A percentile compares a stretch with the other conserved stretches of the same genome.
phyloP scores from a whole-genome alignment of 2,113 vertebrate genomes.

The Corapipo altera region DNA sequence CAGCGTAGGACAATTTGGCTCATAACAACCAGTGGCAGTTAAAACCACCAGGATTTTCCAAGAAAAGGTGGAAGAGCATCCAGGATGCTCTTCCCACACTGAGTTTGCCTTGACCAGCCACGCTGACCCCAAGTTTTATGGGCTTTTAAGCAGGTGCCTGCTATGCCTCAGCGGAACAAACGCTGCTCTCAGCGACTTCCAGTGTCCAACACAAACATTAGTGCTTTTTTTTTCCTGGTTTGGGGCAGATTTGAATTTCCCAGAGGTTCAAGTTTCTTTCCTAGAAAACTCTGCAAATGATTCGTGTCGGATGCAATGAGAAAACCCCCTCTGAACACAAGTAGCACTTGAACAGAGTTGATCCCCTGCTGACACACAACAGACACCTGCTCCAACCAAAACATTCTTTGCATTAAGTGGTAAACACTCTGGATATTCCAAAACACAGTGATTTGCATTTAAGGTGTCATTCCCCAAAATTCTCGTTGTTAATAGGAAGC shows the following conservation, averaged over 20 bases:
- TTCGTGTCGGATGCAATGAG: background rate
- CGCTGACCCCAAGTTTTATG: constrained; percentile 31
- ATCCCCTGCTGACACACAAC: constrained; percentile 36
- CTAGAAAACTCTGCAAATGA: background rate
- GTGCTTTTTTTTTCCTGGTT: background rate
- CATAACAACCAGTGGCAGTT: background rate
- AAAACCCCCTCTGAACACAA: background rate
- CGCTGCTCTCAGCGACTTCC: background rate
- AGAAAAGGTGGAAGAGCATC: background rate
- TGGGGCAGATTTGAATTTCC: background rate
- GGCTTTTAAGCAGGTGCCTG: constrained; percentile 49
- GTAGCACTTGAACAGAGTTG: constrained; percentile 6
- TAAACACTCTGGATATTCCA: background rate
- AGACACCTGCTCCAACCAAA: constrained; percentile 49
- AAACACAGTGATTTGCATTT: constrained; percentile 37
- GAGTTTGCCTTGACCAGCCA: background rate
- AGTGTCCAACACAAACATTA: background rate
- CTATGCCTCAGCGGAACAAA: background rate
- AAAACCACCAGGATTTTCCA: background rate
- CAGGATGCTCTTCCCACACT: background rate
- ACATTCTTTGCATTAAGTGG: background rate
- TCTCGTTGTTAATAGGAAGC: constrained; percentile 74
- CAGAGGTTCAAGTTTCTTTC: background rate
- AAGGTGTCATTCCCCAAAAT: constrained; percentile 18
- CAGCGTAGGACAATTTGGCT: background rate